phyloP scores from a whole-genome alignment of 53 echinoderm and acorn worm species.

The Paelopatides confundens region DNA sequence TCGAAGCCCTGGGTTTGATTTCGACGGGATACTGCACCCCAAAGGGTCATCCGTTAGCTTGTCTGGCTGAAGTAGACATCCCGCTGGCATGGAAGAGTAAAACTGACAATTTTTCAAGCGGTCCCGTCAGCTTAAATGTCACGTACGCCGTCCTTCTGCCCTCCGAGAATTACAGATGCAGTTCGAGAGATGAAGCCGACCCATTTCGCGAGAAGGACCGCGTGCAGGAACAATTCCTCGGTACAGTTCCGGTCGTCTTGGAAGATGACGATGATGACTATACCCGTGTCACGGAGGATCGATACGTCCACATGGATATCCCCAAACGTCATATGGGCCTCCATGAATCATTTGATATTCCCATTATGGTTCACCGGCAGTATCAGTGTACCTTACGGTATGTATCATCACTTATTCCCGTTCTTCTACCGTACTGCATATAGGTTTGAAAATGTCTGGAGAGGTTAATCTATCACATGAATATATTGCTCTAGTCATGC shows the following conservation, averaged over 20 bases:
- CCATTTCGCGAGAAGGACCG: neutral
- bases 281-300: conserved; percentile 61
- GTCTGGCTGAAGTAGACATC: conserved; percentile 57
- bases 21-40: conserved; percentile 56
- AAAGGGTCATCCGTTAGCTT: conserved; percentile 36
- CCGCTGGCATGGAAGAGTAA: conserved; percentile 58
- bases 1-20: conserved; percentile 28
- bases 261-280: neutral
- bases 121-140: neutral
- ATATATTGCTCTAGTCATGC: too few species aligned
- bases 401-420: too few species aligned
- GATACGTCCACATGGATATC: conserved; percentile 65
- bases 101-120: neutral
- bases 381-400: conserved; percentile 69
- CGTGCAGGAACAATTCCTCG: neutral
- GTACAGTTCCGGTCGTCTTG: neutral
- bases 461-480: too few species aligned
- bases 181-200: neutral
- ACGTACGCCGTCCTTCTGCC: conserved; percentile 4
- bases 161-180: conserved; percentile 8
- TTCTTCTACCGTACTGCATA: too few species aligned
- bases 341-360: conserved; percentile 65
- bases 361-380: conserved; percentile 66
- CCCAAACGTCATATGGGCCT: conserved; percentile 58
- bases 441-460: too few species aligned